Evolutionary conservation across 2,888 invertebrate species (phyloP).

Genomic region (Seira sanloemensis): DNA sequence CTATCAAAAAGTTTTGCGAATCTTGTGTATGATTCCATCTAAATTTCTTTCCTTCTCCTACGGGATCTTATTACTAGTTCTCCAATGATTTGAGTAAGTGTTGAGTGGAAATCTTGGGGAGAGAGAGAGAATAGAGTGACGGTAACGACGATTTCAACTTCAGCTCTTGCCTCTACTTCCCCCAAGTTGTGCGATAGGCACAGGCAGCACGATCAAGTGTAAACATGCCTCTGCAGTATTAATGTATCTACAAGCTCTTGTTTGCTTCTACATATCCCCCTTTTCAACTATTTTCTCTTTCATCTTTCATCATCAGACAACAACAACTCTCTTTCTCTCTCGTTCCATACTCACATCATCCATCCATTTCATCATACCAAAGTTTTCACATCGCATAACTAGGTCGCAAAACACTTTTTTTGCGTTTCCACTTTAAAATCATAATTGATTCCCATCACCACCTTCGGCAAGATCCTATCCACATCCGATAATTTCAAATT

Average conservation of each 20-base stretch:
- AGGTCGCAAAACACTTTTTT: background rate
- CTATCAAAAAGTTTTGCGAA: no score
- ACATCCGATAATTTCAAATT: background rate
- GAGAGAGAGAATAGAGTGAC: no score
- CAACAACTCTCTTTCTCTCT: background rate
- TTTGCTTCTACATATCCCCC: background rate
- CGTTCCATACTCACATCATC: background rate
- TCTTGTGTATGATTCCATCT: no score
- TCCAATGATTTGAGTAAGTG: no score
- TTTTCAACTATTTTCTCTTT: constrained; percentile 1
- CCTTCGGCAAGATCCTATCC: background rate
- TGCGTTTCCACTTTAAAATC: background rate
- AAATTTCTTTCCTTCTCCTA: no score
- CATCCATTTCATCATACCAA: background rate
- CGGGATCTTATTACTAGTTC: no score
- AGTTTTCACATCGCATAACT: background rate
- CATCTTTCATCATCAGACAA: background rate
- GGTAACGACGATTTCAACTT: no score
- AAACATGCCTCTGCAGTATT: background rate
- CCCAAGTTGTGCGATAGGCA: no score
- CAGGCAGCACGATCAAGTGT: background rate
- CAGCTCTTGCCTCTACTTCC: no score
- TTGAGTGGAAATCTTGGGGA: no score
- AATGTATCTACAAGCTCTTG: background rate
- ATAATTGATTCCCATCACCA: background rate